Base-by-base conservation (phyloP, 2,888 invertebrate species). In the Tetanocera ferruginea region DNA sequence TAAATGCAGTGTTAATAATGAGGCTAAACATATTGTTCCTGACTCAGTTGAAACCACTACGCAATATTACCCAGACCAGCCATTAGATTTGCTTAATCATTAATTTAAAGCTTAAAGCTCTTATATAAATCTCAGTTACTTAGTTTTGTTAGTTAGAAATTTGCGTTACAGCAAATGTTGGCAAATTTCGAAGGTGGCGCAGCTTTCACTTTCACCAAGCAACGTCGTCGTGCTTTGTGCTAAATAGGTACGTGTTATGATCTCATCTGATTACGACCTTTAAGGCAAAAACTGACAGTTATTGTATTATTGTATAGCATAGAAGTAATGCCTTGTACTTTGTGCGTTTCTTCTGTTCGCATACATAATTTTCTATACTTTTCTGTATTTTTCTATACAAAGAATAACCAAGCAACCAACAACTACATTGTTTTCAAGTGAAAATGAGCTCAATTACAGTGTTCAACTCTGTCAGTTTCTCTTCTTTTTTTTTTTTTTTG, bases 121-220 rank as follows among this genome's bases (percentile, higher is more conserved):
- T 60, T 28, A 9, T 14, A 14, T 11, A 60, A 19, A 60, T 11
- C 23, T 60, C 28, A 60, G 28, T 57, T n/a, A n/a, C n/a, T n/a
- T n/a, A n/a, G n/a, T n/a, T n/a, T n/a, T n/a, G n/a, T n/a, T 2
- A 23, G 55, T 23, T 55, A 55, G 55, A 55, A 55, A 55, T 4
- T 23, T 5, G 23, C 19, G 11, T 9, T 28, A 14, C 11, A 14
- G 8, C 14, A 25, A n/a, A 69, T 37, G 1, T 66, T 34, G 34
- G 31, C 64, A 66, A 31, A 66, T 67, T 67, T 67, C 14, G 67
- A 67, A 67, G 67, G 43, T 64, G 34, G 34, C 51, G 49, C 69
- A 51, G 69, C 69, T 69, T 69, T 69, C 69, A 69, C 69, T 69
- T 69, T 69, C 69, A 51, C 69, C 69, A 19, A 67, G 5, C 37